Conservation (phyloP, 1,140 invertebrate genomes). For the Harlomillsia oculata region DNA sequence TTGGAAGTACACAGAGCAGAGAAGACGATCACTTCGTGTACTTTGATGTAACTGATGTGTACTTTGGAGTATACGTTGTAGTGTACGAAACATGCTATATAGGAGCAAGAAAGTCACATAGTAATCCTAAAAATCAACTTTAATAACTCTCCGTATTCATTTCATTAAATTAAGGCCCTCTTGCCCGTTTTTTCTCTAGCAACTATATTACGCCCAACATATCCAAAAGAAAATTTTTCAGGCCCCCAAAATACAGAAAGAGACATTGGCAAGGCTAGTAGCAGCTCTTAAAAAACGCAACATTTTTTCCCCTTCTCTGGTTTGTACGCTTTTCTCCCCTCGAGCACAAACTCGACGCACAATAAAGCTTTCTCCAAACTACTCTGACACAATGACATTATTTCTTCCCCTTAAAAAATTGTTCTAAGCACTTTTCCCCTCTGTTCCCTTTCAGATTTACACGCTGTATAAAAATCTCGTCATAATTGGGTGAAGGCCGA, state of each 20-base stretch:
- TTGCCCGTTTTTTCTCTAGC: conserved; percentile 7
- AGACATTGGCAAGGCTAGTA: no score
- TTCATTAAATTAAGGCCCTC: conserved; percentile 13
- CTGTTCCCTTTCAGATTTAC: conserved; percentile 10
- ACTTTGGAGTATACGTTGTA: no score
- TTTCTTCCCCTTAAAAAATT: conserved; percentile 7
- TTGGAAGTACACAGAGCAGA: no score
- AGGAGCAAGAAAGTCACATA: no score
- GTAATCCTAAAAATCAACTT: conserved; percentile 16
- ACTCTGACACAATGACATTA: conserved; percentile 15
- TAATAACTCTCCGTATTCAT: conserved; percentile 17
- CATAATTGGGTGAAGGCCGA: conserved; percentile 24
- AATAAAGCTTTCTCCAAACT: conserved; percentile 13
- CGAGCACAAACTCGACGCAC: conserved; percentile 9
- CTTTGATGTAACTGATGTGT: no score
- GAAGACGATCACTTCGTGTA: no score
- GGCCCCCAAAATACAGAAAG: no score
- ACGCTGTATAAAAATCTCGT: conserved; percentile 11
- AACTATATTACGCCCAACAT: no score
- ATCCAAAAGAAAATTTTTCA: no score
- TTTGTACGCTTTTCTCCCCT: not conserved
- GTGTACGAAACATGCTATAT: no score
- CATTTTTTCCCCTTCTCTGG: not conserved
- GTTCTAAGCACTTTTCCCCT: no score
- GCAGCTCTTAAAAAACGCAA: no score